Conservation (phyloP, 2,888 invertebrate species). For the Caenorhabditis sulstoni region DNA sequence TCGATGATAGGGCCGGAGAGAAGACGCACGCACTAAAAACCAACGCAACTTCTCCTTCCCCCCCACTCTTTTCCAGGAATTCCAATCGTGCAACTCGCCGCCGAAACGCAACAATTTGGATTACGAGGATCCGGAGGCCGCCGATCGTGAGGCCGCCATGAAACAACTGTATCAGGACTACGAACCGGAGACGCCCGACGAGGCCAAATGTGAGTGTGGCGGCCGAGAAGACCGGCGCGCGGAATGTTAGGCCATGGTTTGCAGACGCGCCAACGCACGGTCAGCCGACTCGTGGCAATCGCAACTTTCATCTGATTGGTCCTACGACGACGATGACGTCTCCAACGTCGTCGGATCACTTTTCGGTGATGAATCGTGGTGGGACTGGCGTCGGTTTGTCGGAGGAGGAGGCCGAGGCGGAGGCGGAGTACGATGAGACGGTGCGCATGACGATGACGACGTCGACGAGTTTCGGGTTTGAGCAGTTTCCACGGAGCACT, state of each 20-base stretch:
- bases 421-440: slow-evolving; percentile 39
- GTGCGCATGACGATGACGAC: slow-evolving; percentile 30
- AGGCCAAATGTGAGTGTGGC: slow-evolving; percentile 41
- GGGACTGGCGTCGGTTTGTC: slow-evolving; percentile 45
- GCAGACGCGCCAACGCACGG: neutral
- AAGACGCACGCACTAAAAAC: neutral
- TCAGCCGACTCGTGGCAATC: slow-evolving; percentile 40
- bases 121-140: slow-evolving; percentile 61
- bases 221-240: no score
- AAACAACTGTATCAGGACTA: slow-evolving; percentile 77
- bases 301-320: slow-evolving; percentile 43
- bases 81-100: slow-evolving; percentile 68
- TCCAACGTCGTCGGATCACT: slow-evolving; percentile 12
- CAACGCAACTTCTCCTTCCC: neutral
- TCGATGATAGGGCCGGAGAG: neutral
- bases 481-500: slow-evolving; percentile 44
- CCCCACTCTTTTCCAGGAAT: slow-evolving; percentile 57
- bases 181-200: slow-evolving; percentile 65
- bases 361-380: slow-evolving; percentile 40
- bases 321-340: slow-evolving; percentile 19
- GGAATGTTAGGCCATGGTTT: no score
- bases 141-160: slow-evolving; percentile 75
- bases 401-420: slow-evolving; percentile 26
- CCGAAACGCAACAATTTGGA: slow-evolving; percentile 53
- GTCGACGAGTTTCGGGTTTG: slow-evolving; percentile 43